phyloP scores from a whole-genome alignment of 1,140 invertebrate genomes.

The Magallana angulata region DNA sequence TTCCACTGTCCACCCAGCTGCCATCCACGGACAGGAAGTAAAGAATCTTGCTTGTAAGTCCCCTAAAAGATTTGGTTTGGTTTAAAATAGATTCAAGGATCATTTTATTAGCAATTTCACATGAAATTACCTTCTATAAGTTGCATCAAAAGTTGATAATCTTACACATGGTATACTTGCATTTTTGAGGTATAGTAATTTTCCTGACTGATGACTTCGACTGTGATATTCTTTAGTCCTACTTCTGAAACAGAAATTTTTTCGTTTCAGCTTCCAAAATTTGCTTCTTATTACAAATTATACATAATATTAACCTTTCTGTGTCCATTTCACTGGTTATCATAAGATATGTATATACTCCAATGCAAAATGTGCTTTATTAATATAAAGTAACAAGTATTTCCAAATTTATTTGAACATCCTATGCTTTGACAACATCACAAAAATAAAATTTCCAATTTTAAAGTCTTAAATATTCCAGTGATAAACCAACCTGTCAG shows the following conservation, averaged over 20 bases:
- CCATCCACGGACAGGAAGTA: slow-evolving; percentile 48
- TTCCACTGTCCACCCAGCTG: slow-evolving; percentile 18
- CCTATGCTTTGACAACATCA: not conserved
- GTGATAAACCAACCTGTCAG: not conserved
- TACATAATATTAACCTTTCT: too few relatives aligned
- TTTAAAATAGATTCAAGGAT: too few relatives aligned
- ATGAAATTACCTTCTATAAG: too few relatives aligned
- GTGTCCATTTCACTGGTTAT: too few relatives aligned
- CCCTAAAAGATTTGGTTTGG: not conserved
- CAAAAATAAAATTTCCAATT: not conserved
- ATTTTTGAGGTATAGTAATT: slow-evolving; percentile 9
- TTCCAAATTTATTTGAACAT: not conserved
- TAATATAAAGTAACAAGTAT: not conserved
- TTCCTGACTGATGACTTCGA: slow-evolving; percentile 1
- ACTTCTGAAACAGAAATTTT: not conserved
- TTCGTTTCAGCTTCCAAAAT: too few relatives aligned
- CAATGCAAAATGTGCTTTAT: not conserved
- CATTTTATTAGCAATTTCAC: too few relatives aligned
- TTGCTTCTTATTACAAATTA: too few relatives aligned
- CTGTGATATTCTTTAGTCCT: not conserved
- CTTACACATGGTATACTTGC: not conserved
- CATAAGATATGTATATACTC: not conserved
- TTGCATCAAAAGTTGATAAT: too few relatives aligned
- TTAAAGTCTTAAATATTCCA: not conserved
- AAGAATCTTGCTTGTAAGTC: slow-evolving; percentile 37